A percentile compares a stretch with the other conserved stretches of the same genome.
These are phyloP conservation scores for Drepanosiphum platanoidis DNA, from an alignment of 2,888 invertebrate genomes.

Conservation along the genomic window DNA sequence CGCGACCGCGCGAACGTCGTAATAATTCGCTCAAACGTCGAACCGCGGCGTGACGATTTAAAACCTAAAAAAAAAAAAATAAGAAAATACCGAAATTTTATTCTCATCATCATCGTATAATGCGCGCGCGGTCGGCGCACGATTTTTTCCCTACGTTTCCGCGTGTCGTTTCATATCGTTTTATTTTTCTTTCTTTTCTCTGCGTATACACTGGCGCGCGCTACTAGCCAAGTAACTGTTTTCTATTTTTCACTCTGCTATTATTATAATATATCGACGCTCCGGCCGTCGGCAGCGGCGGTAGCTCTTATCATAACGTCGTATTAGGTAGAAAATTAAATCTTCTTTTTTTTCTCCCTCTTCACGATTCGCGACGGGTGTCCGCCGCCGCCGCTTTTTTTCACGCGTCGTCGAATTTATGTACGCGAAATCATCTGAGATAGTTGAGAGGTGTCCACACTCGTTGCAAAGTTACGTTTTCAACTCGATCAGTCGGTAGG, in stretches of 20 bases:
- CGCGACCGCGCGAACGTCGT: too few species aligned
- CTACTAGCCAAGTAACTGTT: neutral
- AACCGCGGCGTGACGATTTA: neutral
- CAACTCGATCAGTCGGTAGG: too few species aligned
- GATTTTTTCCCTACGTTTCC: neutral
- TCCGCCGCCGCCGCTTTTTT: neutral
- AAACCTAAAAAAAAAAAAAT: slow-evolving; percentile 12
- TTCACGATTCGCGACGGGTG: neutral
- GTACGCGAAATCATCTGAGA: too few species aligned
- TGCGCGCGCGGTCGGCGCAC: slow-evolving; percentile 30
- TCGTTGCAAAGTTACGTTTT: too few species aligned
- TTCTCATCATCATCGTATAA: slow-evolving; percentile 23
- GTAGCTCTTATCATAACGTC: neutral
- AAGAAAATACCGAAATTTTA: slow-evolving; percentile 18
- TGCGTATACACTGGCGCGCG: neutral
- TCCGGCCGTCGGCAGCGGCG: neutral
- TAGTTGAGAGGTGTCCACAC: too few species aligned
- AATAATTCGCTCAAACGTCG: slow-evolving; percentile 25
- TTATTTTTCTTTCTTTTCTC: neutral
- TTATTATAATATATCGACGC: neutral
- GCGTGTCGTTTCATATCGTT: neutral
- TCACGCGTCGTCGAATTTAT: neutral
- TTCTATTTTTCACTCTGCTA: neutral
- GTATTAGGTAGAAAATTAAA: too few species aligned
- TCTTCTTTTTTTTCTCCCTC: neutral